Evolutionary conservation across 2,888 invertebrate species (phyloP), one percentile per base, ranked within the genome.

Genomic region (Eurytoma californica): DNA sequence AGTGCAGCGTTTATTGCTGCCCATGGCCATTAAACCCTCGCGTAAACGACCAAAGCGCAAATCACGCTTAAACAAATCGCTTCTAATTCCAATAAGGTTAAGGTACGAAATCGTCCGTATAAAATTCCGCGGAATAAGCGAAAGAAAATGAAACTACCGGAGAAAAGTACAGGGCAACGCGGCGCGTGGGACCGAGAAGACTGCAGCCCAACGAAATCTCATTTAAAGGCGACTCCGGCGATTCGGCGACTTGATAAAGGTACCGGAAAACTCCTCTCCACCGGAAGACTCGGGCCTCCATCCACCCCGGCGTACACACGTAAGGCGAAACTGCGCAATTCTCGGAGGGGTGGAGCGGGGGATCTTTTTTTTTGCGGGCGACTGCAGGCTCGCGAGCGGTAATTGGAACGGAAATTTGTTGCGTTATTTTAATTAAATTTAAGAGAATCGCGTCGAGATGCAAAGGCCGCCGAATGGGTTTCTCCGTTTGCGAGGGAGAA

Each of bases 391-490:
- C n/a, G 12, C 67, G 9, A 30, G 30, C 39, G 20, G 79, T 83
- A 83, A 83, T 82, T 80, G 78, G 78, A 83, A 81, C 39, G 82
- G 72, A 73, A 81, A 81, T 82, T 83, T 77, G 78, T 77, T 78
- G 81, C 79, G 79, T 82, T 79, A 81, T 82, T 83, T 82, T 80
- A 82, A 82, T 82, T 80, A 82, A 83, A 82, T 80, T 78, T 74
- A 75, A 76, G 58, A 68, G 61, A 61, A 68, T 12, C 24, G 14
- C 18, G 3, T 39, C 63, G 12, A 13, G 63, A 39, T 53, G 53
- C 53, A 3, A 63, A 30, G 58, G 2, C 53, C 68, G 55, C 5
- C 55, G 68, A 55, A 68, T 47, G 63, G 53, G 30, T 9, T 72
- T 20, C 53, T 18, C 53, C 61, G 4, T 30, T 39, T 18, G 18